Evolutionary conservation across 2,113 vertebrate species (phyloP).

Genomic region (Tor tambroides): DNA sequence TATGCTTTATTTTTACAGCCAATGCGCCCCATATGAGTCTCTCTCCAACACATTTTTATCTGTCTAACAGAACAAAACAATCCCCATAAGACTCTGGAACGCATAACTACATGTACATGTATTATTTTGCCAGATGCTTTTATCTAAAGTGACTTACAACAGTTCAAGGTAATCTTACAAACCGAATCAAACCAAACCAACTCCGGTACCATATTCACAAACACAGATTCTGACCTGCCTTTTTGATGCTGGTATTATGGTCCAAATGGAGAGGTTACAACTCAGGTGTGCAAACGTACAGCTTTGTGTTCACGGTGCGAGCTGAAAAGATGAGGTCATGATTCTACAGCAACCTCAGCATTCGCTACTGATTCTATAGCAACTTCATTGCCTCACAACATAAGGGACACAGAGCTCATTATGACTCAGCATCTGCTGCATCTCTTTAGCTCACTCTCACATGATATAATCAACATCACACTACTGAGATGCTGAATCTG

Average conservation of each 20-base stretch:
- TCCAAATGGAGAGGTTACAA: neutral
- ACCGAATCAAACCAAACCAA: neutral
- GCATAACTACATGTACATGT: neutral
- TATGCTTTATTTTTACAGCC: constrained; percentile 5
- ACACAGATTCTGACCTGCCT: neutral
- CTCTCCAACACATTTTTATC: neutral
- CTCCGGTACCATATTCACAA: neutral
- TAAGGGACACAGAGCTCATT: neutral
- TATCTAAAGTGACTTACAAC: neutral
- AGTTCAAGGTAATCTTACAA: neutral
- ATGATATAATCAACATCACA: neutral
- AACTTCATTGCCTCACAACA: neutral
- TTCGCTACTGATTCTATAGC: constrained; percentile 5
- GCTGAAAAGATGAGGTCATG: neutral
- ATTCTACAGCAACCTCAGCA: neutral
- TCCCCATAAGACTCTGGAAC: neutral
- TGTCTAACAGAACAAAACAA: neutral
- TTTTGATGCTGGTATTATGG: neutral
- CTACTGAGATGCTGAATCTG: neutral
- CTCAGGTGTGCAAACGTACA: neutral
- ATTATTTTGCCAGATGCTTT: neutral
- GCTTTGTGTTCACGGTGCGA: neutral
- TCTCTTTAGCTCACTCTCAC: neutral
- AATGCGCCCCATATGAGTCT: neutral
- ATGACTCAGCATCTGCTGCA: constrained; percentile 8